Evolutionary conservation across 2,113 vertebrate species (phyloP).

Genomic region (Heterochromis multidens): DNA sequence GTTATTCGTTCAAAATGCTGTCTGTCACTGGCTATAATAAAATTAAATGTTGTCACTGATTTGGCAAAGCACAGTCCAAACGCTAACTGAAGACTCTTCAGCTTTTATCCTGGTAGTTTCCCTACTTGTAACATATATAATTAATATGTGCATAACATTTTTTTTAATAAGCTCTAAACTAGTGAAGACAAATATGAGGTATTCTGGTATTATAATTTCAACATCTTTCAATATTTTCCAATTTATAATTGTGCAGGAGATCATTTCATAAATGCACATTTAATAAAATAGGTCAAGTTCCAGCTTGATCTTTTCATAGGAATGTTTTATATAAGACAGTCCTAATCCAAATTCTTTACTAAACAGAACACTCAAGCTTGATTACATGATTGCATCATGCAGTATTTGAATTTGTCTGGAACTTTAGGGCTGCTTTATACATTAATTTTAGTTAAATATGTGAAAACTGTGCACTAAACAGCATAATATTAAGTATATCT

Average conservation of each 20-base stretch:
- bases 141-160: background rate
- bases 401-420: background rate
- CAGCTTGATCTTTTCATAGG: constrained; percentile 75
- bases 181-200: constrained; percentile 55
- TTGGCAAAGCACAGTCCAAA: background rate
- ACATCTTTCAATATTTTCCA: constrained; percentile 34
- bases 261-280: constrained; percentile 54
- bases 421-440: constrained; percentile 3
- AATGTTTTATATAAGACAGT: background rate
- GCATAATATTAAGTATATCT: constrained; percentile 23
- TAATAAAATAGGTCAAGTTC: constrained; percentile 74
- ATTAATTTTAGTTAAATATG: constrained; percentile 14
- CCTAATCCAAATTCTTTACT: constrained; percentile 1
- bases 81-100: background rate
- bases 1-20: background rate
- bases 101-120: constrained; percentile 12
- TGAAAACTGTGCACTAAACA: constrained; percentile 7
- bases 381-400: constrained; percentile 11
- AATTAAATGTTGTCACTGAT: background rate
- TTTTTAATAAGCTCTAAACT: constrained; percentile 12
- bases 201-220: constrained; percentile 44
- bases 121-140: constrained; percentile 11
- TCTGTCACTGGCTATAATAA: background rate
- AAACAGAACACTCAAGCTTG: background rate
- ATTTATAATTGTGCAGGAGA: constrained; percentile 25